A percentile compares a stretch with the other conserved stretches of the same genome.
These are phyloP conservation scores for Megaptera novaeangliae DNA, from an alignment of 2,113 vertebrate species.

Conservation along the genomic window DNA sequence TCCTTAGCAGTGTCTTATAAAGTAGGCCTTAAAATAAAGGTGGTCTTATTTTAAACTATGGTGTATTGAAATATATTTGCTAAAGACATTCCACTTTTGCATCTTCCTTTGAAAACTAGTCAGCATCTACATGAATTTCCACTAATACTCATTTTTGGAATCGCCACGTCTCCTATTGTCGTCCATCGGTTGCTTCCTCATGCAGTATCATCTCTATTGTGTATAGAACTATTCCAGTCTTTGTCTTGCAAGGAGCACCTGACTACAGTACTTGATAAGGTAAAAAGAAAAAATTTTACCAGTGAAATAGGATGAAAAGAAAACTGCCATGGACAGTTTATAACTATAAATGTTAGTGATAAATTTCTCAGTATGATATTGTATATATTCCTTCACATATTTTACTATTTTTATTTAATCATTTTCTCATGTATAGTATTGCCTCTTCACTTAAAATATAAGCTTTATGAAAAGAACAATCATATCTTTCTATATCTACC, in stretches of 20 bases:
- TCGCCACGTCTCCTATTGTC: constrained; percentile 94
- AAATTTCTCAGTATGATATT: neutral
- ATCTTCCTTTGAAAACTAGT: constrained; percentile 76
- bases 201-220: constrained; percentile 93
- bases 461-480: constrained; percentile 32
- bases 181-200: constrained; percentile 94
- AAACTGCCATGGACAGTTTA: neutral
- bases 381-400: neutral
- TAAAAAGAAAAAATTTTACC: constrained; percentile 74
- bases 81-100: constrained; percentile 25
- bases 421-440: neutral
- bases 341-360: neutral
- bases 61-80: constrained; percentile 44
- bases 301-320: neutral
- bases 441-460: neutral
- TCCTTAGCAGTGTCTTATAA: neutral
- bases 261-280: constrained; percentile 93
- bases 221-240: constrained; percentile 96
- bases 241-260: constrained; percentile 94
- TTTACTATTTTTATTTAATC: constrained; percentile 28
- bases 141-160: constrained; percentile 93
- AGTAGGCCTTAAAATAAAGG: neutral
- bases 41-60: constrained; percentile 7
- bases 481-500: neutral
- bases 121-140: constrained; percentile 90